Evolutionary conservation across 2,113 vertebrate species (phyloP), one percentile per base, ranked within the genome.

Genomic region (Callipepla squamata): DNA sequence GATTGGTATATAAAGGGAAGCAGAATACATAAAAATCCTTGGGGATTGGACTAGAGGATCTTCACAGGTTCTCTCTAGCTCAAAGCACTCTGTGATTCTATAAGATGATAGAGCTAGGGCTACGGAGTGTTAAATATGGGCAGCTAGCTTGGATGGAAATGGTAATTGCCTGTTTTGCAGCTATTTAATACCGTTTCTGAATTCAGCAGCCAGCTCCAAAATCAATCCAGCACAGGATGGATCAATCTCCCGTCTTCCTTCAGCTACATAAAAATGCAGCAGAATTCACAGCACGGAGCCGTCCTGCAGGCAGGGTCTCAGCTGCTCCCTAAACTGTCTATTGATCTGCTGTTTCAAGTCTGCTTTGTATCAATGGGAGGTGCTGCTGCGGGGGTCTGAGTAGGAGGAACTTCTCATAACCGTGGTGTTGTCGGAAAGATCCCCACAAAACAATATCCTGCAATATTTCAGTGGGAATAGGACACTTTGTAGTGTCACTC

Each of bases 131-230:
- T 51, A 66, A 74, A 34, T 13, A 51, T 3, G 25, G 20, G 28
- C 50, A 92, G 45, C 34, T 45, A 20, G 14, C 40, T 50, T 9
- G 59, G 44, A 16, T 47, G 22, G 59, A 66, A 81, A 28, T 32
- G 36, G 4, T 13, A 47, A 34, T 40, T 55, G 5, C 6, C 51
- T 23, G 16, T 22, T 30, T 59, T 85, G 65, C 65, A 59, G 63
- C 34, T 40, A 9, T 28, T 73, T 66, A 65, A 50, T 9, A 62
- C 13, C 21, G 8, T 30, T 38, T 34, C 68, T 69, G 63, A 73
- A 85, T 83, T 80, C 89, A 80, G n/a, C 67, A 87, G 32, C 69
- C 67, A 81, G 45, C 67, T 79, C 51, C 66, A 87, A 91, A 87
- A 57, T 59, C 82, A 75, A 23, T 48, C 67, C 67, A 80, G 62